Conservation (phyloP, 2,888 invertebrate species). For the Stenichneumon culpator region DNA sequence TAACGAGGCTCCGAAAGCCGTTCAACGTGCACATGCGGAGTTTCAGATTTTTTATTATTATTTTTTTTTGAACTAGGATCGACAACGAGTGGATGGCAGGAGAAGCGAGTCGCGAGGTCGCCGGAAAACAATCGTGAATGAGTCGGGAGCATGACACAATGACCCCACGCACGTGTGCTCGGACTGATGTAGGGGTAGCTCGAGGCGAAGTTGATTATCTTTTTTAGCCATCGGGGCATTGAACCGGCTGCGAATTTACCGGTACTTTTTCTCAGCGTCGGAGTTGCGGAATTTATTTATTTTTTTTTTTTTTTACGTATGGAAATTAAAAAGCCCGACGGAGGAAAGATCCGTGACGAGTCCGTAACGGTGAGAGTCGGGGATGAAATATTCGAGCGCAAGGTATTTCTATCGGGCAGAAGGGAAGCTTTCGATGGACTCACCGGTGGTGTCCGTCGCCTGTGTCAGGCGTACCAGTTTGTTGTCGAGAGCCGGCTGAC, state of each 20-base stretch:
- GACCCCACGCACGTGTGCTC: conserved; percentile 67
- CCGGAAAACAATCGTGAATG: conserved; percentile 27
- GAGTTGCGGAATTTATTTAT: neutral
- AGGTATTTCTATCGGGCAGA: conserved; percentile 6
- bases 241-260: neutral
- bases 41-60: neutral
- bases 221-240: neutral
- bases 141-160: conserved; percentile 56
- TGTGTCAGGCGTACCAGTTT: conserved; percentile 48
- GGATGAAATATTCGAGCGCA: conserved; percentile 12
- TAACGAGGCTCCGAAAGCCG: neutral
- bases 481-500: conserved; percentile 14
- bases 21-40: neutral
- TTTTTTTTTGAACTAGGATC: neutral
- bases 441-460: conserved; percentile 54
- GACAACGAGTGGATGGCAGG: neutral
- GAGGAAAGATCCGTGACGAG: neutral
- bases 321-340: neutral
- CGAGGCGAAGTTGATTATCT: neutral
- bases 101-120: neutral
- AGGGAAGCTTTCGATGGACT: conserved; percentile 50
- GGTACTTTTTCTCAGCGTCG: neutral
- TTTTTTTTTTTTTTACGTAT: neutral
- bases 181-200: conserved; percentile 11
- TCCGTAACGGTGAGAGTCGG: neutral